These are phyloP conservation scores for Euura saliciscinereae DNA, from an alignment of 1,140 invertebrate species.

Conservation along the genomic window DNA sequence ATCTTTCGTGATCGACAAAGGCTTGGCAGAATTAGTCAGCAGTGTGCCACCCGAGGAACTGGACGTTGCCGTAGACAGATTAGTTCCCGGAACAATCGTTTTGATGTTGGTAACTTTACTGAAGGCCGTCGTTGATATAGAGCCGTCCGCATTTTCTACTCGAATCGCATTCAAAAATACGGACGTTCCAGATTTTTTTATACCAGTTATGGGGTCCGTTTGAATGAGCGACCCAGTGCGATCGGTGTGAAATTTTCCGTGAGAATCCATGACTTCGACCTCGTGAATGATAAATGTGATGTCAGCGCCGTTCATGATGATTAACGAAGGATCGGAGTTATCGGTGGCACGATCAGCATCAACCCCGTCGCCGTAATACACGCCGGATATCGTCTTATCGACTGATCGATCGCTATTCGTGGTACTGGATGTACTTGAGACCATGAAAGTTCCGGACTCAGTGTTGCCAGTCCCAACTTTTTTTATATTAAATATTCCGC, in stretches of 20 bases:
- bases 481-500: neutral
- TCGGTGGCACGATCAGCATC: neutral
- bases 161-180: neutral
- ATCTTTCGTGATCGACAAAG: too few relatives aligned
- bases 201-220: neutral
- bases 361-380: neutral
- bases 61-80: neutral
- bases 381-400: neutral
- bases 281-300: neutral
- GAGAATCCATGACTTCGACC: neutral
- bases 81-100: neutral
- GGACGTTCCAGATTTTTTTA: neutral
- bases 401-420: neutral
- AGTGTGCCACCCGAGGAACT: neutral
- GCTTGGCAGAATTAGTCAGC: too few relatives aligned
- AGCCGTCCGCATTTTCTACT: neutral
- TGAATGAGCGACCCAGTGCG: neutral
- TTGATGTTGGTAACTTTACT: neutral
- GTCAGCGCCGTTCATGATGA: too few relatives aligned
- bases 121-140: neutral
- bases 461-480: neutral
- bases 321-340: too few relatives aligned
- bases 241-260: neutral
- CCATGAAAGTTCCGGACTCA: neutral
- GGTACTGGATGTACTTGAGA: neutral